phyloP scores from a whole-genome alignment of 2,888 invertebrate genomes.

The Mactromeris polynyma region DNA sequence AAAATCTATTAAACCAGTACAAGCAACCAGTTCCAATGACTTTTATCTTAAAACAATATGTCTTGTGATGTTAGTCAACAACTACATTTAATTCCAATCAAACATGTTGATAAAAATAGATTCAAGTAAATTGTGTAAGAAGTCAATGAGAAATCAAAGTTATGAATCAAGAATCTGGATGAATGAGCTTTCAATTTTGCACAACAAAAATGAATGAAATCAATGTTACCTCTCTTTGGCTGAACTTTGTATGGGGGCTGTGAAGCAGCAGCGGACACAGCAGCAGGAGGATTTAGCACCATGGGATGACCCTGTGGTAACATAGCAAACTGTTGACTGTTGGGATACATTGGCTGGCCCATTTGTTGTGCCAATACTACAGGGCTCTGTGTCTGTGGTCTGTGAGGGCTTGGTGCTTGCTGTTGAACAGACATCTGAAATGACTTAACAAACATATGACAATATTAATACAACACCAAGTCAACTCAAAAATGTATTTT shows the following conservation, averaged over 20 bases:
- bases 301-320: slow-evolving; percentile 34
- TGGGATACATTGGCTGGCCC: slow-evolving; percentile 53
- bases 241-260: slow-evolving; percentile 60
- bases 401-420: slow-evolving; percentile 77
- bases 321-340: slow-evolving; percentile 54
- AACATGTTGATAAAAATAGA: no score
- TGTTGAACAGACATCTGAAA: slow-evolving; percentile 34
- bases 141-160: no score
- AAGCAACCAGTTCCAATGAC: no score
- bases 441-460: slow-evolving; percentile 5
- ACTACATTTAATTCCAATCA: no score
- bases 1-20: no score
- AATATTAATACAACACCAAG: not conserved
- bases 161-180: no score
- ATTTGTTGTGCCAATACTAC: slow-evolving; percentile 61
- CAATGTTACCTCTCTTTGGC: slow-evolving; percentile 55
- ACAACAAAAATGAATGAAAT: not conserved
- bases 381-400: slow-evolving; percentile 80
- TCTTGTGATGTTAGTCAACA: no score
- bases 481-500: no score
- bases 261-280: slow-evolving; percentile 9
- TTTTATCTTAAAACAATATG: no score
- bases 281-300: slow-evolving; percentile 46
- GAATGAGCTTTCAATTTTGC: no score
- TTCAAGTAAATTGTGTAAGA: no score